Evolutionary conservation across 2,113 vertebrate genomes (phyloP).

Genomic region (Pleuronectes platessa): DNA sequence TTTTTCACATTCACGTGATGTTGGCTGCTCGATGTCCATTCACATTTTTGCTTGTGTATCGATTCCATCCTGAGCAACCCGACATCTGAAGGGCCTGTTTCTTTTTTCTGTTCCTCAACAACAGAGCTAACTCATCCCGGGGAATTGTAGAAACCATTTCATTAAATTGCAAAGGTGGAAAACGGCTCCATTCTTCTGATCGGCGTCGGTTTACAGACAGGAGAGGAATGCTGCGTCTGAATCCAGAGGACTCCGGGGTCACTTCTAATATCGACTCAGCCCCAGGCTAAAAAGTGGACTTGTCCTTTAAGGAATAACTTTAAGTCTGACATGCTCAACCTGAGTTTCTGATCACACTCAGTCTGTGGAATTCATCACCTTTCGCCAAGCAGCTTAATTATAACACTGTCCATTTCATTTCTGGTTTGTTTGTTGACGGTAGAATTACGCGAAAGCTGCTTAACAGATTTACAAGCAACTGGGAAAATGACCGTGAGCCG

Average conservation of each 20-base stretch:
- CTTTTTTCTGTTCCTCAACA: no score
- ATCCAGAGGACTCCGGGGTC: not conserved
- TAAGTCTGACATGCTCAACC: not conserved
- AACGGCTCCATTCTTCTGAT: slow-evolving; percentile 17
- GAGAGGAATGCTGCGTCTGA: not conserved
- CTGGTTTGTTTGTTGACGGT: no score
- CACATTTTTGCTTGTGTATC: no score
- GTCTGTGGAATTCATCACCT: not conserved
- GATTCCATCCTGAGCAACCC: no score
- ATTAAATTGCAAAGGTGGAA: slow-evolving; percentile 12
- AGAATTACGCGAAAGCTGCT: no score
- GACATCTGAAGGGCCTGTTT: no score
- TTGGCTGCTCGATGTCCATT: not conserved
- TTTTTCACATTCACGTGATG: not conserved
- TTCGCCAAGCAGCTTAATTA: not conserved
- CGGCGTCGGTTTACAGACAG: not conserved
- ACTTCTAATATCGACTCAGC: not conserved
- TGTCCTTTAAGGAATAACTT: not conserved
- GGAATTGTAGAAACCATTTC: slow-evolving; percentile 27
- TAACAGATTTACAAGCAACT: no score
- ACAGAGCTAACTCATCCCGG: not conserved
- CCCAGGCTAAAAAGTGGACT: not conserved
- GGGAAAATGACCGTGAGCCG: no score
- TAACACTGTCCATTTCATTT: no score
- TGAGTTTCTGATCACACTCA: not conserved